Percentiles rank a stretch among this genome's conserved stretches.
Conservation (phyloP, 64 coral and sea anemone species). For the Montipora foliosa region DNA sequence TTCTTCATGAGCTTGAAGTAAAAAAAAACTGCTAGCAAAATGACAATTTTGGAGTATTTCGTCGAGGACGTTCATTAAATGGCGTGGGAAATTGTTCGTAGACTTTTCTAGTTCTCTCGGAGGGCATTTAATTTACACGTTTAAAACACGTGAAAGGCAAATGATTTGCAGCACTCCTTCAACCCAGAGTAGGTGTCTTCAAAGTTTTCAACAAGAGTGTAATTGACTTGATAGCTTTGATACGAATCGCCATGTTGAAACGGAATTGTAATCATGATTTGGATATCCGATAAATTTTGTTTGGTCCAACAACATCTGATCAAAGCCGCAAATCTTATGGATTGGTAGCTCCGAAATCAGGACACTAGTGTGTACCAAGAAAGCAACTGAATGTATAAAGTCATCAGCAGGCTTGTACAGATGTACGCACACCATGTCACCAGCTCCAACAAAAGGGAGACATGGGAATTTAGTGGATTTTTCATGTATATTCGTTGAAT, state of each 20-base stretch:
- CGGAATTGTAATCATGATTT: neutral
- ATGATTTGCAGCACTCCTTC: neutral
- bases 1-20: neutral
- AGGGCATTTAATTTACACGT: too few species aligned
- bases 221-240: slow-evolving; percentile 28
- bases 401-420: too few species aligned
- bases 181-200: neutral
- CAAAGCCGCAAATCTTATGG: too few species aligned
- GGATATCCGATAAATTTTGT: neutral
- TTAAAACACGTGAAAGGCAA: neutral
- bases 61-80: neutral
- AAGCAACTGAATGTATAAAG: too few species aligned
- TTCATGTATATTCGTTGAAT: neutral
- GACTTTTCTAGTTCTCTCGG: too few species aligned
- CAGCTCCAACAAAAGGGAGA: neutral
- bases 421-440: neutral
- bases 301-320: neutral
- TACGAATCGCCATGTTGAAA: slow-evolving; percentile 5
- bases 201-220: slow-evolving; percentile 27
- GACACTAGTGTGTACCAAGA: too few species aligned
- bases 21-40: neutral
- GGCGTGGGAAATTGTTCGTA: neutral
- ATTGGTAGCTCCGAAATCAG: too few species aligned
- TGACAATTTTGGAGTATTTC: neutral
- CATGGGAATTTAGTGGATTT: neutral